Conservation (phyloP, 2,797 vertebrate species). For the Pangasius mekongensis region DNA sequence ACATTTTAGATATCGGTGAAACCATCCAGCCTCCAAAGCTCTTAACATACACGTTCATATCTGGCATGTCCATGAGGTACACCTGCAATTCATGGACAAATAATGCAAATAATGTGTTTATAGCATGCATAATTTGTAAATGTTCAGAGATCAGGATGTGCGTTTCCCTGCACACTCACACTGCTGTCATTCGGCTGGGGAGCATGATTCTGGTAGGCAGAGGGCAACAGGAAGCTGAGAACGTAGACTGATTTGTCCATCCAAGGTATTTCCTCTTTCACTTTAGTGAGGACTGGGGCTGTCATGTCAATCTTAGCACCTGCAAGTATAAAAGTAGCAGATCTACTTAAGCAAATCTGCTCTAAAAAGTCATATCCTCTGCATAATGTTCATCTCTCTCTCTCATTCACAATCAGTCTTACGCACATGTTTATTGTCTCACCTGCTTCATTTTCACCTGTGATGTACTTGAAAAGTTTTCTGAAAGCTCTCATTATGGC, state of each 20-base stretch:
- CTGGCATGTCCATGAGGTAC: slow-evolving; percentile 56
- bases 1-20: fast-evolving
- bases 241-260: slow-evolving; percentile 49
- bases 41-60: slow-evolving; percentile 65
- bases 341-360: neutral
- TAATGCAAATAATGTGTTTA: neutral
- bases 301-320: slow-evolving; percentile 73
- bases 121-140: neutral
- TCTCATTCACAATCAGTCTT: neutral
- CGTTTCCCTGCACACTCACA: slow-evolving; percentile 52
- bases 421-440: neutral
- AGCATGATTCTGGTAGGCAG: slow-evolving; percentile 64
- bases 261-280: neutral
- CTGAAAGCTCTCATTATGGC: slow-evolving; percentile 60
- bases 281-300: slow-evolving; percentile 67
- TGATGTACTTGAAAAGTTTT: slow-evolving; percentile 73
- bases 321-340: slow-evolving; percentile 42
- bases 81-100: slow-evolving; percentile 64
- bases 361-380: neutral
- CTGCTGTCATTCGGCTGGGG: slow-evolving; percentile 62
- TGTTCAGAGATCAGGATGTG: neutral
- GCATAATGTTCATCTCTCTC: neutral
- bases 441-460: slow-evolving; percentile 68
- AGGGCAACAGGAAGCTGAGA: slow-evolving; percentile 75
- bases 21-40: slow-evolving; percentile 67